These are phyloP conservation scores for Gymnobelideus leadbeateri DNA, from an alignment of 2,113 vertebrate species.

Conservation along the genomic window DNA sequence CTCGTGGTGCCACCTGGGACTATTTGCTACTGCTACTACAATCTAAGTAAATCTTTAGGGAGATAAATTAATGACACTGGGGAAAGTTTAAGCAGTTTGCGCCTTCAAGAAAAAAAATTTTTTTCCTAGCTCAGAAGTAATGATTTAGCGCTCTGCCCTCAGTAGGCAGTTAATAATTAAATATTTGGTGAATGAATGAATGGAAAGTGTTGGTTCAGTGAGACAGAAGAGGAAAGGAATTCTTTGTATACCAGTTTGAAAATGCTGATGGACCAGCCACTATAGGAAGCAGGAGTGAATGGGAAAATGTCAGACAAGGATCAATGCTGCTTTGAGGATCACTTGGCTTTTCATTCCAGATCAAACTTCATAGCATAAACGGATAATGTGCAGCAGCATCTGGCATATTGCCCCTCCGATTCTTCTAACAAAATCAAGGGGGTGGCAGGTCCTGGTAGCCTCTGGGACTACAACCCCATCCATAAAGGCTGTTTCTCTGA, in stretches of 20 bases:
- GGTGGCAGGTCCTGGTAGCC: conserved; percentile 15
- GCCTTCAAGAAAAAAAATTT: conserved; percentile 17
- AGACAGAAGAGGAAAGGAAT: conserved; percentile 59
- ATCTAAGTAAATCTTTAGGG: neutral
- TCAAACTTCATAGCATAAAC: conserved; percentile 65
- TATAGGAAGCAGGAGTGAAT: conserved; percentile 46
- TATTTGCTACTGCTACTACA: neutral
- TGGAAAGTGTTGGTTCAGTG: conserved; percentile 52
- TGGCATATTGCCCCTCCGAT: conserved; percentile 55
- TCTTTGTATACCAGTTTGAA: conserved; percentile 24
- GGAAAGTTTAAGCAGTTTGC: neutral
- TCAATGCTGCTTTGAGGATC: conserved; percentile 75
- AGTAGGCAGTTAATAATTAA: neutral
- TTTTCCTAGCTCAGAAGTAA: conserved; percentile 25
- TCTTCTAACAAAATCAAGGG: conserved; percentile 41
- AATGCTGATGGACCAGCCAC: conserved; percentile 56
- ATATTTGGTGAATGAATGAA: neutral
- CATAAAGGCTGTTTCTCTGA: neutral
- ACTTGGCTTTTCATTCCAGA: conserved; percentile 74
- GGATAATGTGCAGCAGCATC: conserved; percentile 40
- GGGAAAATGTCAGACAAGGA: conserved; percentile 68
- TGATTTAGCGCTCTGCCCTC: neutral
- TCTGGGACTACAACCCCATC: neutral
- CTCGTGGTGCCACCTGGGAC: neutral
- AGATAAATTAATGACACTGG: neutral